Evolutionary conservation across 2,888 invertebrate genomes (phyloP).

Genomic region (Eurytoma adleriae): DNA sequence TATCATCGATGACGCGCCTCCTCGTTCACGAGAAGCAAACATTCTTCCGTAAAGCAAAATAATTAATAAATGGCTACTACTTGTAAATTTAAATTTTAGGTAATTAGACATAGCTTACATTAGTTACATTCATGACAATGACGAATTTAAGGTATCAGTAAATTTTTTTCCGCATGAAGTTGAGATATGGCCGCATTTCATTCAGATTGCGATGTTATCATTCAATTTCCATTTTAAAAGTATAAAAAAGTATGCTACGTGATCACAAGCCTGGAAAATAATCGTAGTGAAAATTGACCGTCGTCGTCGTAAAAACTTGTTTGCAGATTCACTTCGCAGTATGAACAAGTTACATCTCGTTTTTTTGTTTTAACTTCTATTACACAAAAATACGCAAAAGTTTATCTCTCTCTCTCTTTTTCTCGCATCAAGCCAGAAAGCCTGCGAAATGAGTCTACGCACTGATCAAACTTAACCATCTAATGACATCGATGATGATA

Average conservation of each 20-base stretch:
- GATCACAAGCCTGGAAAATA: constrained; percentile 54
- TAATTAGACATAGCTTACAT: constrained; percentile 65
- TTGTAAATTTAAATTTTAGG: constrained; percentile 58
- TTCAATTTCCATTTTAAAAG: constrained; percentile 37
- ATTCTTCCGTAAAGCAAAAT: constrained; percentile 35
- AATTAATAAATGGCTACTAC: constrained; percentile 20
- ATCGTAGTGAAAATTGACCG: constrained; percentile 42
- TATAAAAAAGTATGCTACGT: constrained; percentile 46
- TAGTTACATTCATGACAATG: constrained; percentile 65
- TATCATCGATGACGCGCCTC: not conserved
- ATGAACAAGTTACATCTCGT: constrained; percentile 25
- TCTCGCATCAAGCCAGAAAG: constrained; percentile 57
- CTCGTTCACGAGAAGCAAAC: constrained; percentile 42
- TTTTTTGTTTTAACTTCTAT: constrained; percentile 39
- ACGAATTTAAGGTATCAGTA: constrained; percentile 57
- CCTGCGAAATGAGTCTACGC: constrained; percentile 52
- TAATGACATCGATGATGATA: constrained; percentile 46
- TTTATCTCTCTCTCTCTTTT: constrained; percentile 38
- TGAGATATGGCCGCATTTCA: constrained; percentile 71
- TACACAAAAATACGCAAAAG: constrained; percentile 55
- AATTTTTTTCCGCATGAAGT: constrained; percentile 54
- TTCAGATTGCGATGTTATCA: constrained; percentile 61
- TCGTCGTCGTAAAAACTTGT: constrained; percentile 38
- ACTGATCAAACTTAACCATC: constrained; percentile 31
- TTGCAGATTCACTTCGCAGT: constrained; percentile 51